Percentiles rank a stretch among this genome's conserved stretches.
Conservation (phyloP, 2,113 vertebrate genomes). For the Recurvirostra avosetta region DNA sequence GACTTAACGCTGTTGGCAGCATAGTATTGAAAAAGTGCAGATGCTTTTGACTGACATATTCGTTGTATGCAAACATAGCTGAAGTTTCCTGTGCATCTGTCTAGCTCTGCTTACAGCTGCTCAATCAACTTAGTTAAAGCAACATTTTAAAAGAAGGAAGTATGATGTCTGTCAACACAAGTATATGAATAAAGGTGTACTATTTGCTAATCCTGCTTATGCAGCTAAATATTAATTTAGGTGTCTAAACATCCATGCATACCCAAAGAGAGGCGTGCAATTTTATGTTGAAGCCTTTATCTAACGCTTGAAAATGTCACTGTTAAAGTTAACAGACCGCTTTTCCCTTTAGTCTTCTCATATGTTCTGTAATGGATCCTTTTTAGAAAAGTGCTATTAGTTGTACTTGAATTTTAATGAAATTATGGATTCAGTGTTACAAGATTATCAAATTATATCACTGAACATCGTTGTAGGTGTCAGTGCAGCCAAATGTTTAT, state of each 20-base stretch:
- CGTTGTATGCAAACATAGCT: not conserved
- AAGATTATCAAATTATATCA: not conserved
- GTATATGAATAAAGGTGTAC: not conserved
- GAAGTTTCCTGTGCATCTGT: not conserved
- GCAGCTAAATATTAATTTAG: not conserved
- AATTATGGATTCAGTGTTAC: not conserved
- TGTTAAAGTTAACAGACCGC: not conserved
- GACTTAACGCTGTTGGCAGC: not conserved
- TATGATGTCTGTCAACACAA: not conserved
- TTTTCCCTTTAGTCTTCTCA: not conserved
- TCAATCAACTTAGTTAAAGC: not conserved
- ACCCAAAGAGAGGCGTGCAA: not conserved
- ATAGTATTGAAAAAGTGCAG: not conserved
- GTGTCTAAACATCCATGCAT: not conserved
- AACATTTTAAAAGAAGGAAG: not conserved
- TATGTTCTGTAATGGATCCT: not conserved
- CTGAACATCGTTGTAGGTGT: not conserved
- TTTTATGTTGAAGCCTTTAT: not conserved
- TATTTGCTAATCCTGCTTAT: not conserved
- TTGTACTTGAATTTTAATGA: not conserved
- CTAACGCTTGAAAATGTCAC: not conserved
- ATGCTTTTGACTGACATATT: not conserved
- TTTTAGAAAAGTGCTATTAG: not conserved
- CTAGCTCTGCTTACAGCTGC: not conserved
- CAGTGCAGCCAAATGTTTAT: not conserved